A percentile compares a stretch with the other conserved stretches of the same genome.
Conservation (phyloP, 2,888 invertebrate species). For the Drosophila suboccidentalis region DNA sequence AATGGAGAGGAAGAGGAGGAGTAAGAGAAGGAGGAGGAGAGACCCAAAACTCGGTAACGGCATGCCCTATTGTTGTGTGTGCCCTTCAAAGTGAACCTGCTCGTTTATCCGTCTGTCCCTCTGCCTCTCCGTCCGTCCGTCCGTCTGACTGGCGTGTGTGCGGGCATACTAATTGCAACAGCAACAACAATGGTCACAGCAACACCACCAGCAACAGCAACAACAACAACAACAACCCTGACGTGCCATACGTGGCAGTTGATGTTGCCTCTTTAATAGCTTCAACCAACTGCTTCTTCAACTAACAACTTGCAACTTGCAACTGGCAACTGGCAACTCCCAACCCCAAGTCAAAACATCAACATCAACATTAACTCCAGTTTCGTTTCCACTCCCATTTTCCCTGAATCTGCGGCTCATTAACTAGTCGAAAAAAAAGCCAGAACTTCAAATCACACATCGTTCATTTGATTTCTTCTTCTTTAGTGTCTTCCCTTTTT, state of each 20-base stretch:
- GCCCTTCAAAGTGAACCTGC: slow-evolving; percentile 65
- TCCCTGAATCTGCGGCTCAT: slow-evolving; percentile 47
- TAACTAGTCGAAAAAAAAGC: slow-evolving; percentile 31
- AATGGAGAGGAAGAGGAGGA: not conserved
- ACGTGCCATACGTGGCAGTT: slow-evolving; percentile 32
- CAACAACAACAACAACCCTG: slow-evolving; percentile 34
- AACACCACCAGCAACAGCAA: slow-evolving; percentile 48
- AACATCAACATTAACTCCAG: slow-evolving; percentile 30
- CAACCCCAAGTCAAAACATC: slow-evolving; percentile 32
- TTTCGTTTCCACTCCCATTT: slow-evolving; percentile 30
- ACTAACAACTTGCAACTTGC: slow-evolving; percentile 30
- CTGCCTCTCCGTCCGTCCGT: not conserved
- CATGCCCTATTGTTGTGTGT: slow-evolving; percentile 51
- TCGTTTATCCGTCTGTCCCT: slow-evolving; percentile 6
- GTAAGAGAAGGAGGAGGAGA: not conserved
- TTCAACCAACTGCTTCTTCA: slow-evolving; percentile 47
- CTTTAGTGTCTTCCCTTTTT: slow-evolving; percentile 34
- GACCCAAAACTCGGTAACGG: slow-evolving; percentile 30
- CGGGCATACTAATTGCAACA: slow-evolving; percentile 74
- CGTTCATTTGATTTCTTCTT: slow-evolving; percentile 40
- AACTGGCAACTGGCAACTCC: slow-evolving; percentile 24
- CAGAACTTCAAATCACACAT: slow-evolving; percentile 71
- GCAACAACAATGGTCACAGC: slow-evolving; percentile 43
- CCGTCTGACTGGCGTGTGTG: slow-evolving; percentile 46
- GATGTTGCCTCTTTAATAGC: slow-evolving; percentile 65